Evolutionary conservation across 2,797 vertebrate genomes (phyloP), one percentile per base, ranked within the genome.

Genomic region (Takifugu rubripes): DNA sequence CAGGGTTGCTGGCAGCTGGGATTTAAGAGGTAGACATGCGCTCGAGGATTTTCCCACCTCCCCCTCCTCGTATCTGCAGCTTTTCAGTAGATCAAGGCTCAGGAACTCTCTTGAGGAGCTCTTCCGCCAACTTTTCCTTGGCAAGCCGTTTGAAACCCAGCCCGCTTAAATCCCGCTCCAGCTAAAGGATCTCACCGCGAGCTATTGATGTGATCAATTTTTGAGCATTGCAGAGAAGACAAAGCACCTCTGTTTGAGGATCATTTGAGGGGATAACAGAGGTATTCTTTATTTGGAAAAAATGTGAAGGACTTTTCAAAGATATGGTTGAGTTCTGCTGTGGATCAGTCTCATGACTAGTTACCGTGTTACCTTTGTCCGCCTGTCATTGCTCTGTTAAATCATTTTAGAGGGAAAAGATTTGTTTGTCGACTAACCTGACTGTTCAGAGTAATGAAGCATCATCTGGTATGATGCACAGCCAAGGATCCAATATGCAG

Each of bases 51-150:
- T 70, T 54, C 58, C 67, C 63, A 9, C 44, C 49, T 70, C 59
- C 72, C 57, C 64, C 79, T 68, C 60, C 56, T 52, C 53, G 36
- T 70, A 70, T 75, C 58, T 69, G 55, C 53, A n/a, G 72, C 70
- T 79, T 83, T 81, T 74, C 52, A 70, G 71, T 70, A 79, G 83
- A 89, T 89, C 83, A 87, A 84, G 75, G 78, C 81, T 72, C 3
- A 14, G 65, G 63, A 83, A 75, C 25, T 85, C 84, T 87, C 82
- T 53, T 33, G 80, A 84, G 87, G 70, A 66, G 66, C 73, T 73
- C 53, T 68, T 74, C 66, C 76, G 79, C 66, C 74, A 79, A 76
- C 74, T 79, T 75, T 70, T 71, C 65, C 64, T 70, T 76, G 72
- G 68, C 77, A 80, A 61, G 51, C 57, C 1, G 40, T 82, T 74